Percentiles rank a stretch among this genome's conserved stretches.
phyloP scores from a whole-genome alignment of 1,140 invertebrate species.

The Chlorops oryzae region DNA sequence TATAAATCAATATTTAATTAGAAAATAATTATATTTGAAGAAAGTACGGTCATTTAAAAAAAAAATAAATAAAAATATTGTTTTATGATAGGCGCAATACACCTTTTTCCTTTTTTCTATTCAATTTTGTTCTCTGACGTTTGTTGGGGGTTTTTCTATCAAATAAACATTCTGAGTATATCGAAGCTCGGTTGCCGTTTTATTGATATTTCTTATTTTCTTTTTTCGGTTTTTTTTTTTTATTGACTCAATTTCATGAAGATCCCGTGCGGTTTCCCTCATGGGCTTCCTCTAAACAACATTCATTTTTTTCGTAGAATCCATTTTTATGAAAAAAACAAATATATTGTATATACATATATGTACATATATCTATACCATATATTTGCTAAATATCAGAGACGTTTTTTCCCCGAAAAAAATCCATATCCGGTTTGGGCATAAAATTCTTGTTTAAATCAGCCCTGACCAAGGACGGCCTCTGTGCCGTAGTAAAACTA shows the following conservation, averaged over 20 bases:
- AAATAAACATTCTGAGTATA: too few relatives aligned
- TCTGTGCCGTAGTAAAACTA: constrained; percentile 18
- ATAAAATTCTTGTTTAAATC: constrained; percentile 4
- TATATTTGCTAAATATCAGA: neutral
- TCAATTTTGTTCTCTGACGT: too few relatives aligned
- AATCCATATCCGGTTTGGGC: neutral
- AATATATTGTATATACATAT: constrained; percentile 9
- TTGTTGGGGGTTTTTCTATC: too few relatives aligned
- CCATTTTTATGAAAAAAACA: constrained; percentile 7
- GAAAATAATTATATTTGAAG: too few relatives aligned
- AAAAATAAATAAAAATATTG: too few relatives aligned
- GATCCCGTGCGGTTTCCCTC: constrained; percentile 3
- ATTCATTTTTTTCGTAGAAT: constrained; percentile 21
- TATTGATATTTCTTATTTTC: neutral
- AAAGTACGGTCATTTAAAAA: too few relatives aligned
- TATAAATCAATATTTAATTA: too few relatives aligned
- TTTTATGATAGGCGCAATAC: too few relatives aligned
- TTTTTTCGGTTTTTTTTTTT: constrained; percentile 4
- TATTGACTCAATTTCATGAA: constrained; percentile 9
- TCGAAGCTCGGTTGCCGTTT: too few relatives aligned
- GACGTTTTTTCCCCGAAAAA: constrained; percentile 3
- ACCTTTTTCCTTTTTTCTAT: too few relatives aligned
- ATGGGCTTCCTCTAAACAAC: constrained; percentile 19
- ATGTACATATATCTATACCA: constrained; percentile 6
- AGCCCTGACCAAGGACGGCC: neutral